Percentiles rank a stretch among this genome's conserved stretches.
These are phyloP conservation scores for Macroglossus sobrinus DNA, from an alignment of 2,113 vertebrate species.

Conservation along the genomic window DNA sequence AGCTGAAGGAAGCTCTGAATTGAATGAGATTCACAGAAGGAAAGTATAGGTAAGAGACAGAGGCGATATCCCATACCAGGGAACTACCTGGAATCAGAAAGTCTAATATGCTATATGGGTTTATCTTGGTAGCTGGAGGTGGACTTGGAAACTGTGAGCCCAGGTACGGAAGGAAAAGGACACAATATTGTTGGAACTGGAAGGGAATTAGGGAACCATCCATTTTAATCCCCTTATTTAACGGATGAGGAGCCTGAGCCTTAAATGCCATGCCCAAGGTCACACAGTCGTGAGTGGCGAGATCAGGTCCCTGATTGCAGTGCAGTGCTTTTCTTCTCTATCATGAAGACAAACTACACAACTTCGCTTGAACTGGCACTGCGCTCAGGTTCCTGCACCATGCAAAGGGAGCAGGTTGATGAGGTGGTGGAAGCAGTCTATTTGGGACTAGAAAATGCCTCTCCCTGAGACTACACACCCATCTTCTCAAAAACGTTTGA, in stretches of 20 bases:
- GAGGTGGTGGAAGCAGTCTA: not conserved
- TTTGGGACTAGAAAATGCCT: slow-evolving; percentile 48
- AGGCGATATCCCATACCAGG: not conserved
- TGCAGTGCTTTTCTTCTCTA: not conserved
- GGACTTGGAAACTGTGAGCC: not conserved
- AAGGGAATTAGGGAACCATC: slow-evolving; percentile 11
- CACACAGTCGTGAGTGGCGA: not conserved
- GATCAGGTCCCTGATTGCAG: not conserved
- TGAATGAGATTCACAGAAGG: not conserved
- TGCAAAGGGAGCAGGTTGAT: slow-evolving; percentile 56
- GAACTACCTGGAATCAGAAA: not conserved
- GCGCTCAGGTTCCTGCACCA: not conserved
- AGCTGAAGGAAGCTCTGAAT: not conserved
- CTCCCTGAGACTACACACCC: not conserved
- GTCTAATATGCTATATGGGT: not conserved
- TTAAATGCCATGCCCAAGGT: not conserved
- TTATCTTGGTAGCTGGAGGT: not conserved
- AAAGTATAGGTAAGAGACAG: not conserved
- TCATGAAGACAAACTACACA: slow-evolving; percentile 58
- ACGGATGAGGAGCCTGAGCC: not conserved
- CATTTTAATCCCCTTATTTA: slow-evolving; percentile 34
- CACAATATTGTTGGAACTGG: not conserved
- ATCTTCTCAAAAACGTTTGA: not conserved
- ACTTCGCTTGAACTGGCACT: slow-evolving; percentile 32
- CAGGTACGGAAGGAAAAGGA: not conserved